Base-by-base conservation (phyloP, 1,140 invertebrate species). In the Drosophila setifemur region DNA sequence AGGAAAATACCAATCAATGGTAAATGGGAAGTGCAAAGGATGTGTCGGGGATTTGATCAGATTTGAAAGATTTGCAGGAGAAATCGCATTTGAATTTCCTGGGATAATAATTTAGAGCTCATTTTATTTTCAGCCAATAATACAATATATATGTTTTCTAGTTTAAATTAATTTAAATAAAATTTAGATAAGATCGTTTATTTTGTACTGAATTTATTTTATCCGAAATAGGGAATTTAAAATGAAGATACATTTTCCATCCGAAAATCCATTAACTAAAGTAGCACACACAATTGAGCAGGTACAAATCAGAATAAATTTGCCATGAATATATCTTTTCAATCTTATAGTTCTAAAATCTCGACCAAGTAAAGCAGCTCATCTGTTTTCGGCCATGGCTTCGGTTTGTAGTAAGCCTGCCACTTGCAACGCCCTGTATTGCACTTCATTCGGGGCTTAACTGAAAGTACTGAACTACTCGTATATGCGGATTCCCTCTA, bases 371-470 rank as follows among this genome's bases (percentile, higher is more conserved):
- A 3, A 16, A 21, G 21, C 7, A n/a, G n/a, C 14, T 39, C 14
- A 26, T 42, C 4, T 2, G n/a, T 2, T 6, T 21, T 2, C 12
- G 12, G n/a, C n/a, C n/a, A n/a, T n/a, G n/a, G n/a, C n/a, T 40
- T 16, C 3, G 19, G 47, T 31, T 11, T 60, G 18, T 33, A 23
- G 4, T 9, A 16, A 21, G 26, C 8, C 7, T 16, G 11, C 31
- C 31, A 33, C 12, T 33, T 12, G 4, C 31, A 33, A n/a, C 11
- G 31, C 4, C 11, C 4, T 4, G 35, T 4, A 16, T 16, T 26
- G 45, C 35, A 57, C 55, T 48, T 19, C 44, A 57, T 42, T 1
- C 4, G 25, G 16, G 19, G 45, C 61, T 64, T 52, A 66, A 66
- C 57, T 43, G 50, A 40, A 35, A 12, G 5, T 28, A 23, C 6